Conservation (phyloP, 2,797 vertebrate genomes). For the Pangasius macronema region DNA sequence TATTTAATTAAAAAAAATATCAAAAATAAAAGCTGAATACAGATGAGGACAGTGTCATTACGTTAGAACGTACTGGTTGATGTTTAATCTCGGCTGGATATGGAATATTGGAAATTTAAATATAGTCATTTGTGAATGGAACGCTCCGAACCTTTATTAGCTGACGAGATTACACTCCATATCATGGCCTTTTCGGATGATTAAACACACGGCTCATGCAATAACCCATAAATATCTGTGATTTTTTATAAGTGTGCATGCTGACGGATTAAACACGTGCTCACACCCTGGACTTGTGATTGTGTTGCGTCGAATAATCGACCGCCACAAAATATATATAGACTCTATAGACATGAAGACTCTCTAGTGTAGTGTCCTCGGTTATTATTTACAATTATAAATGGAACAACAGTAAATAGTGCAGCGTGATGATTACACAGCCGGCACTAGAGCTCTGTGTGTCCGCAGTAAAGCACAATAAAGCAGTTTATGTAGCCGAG, state of each 20-base stretch:
- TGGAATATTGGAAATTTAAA: neutral
- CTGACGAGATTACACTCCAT: conserved; percentile 2
- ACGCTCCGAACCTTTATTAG: conserved; percentile 3
- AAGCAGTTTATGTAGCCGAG: neutral
- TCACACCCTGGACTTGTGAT: neutral
- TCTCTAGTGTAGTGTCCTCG: too few species aligned
- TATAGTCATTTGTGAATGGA: neutral
- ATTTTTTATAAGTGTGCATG: neutral
- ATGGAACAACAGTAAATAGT: neutral
- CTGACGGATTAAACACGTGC: neutral
- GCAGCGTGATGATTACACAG: neutral
- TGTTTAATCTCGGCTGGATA: neutral
- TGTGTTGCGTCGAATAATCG: too few species aligned
- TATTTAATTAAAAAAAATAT: neutral
- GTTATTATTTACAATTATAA: neutral
- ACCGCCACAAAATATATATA: too few species aligned
- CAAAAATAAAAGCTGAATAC: neutral
- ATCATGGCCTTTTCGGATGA: conserved; percentile 6
- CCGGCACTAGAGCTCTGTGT: neutral
- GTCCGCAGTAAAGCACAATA: neutral
- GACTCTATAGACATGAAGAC: too few species aligned
- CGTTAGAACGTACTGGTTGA: neutral
- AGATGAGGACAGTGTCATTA: neutral
- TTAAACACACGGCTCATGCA: neutral
- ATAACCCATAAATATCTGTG: neutral